Evolutionary conservation across 1,140 invertebrate genomes (phyloP).

Genomic region (Aphelinus atriplicis): DNA sequence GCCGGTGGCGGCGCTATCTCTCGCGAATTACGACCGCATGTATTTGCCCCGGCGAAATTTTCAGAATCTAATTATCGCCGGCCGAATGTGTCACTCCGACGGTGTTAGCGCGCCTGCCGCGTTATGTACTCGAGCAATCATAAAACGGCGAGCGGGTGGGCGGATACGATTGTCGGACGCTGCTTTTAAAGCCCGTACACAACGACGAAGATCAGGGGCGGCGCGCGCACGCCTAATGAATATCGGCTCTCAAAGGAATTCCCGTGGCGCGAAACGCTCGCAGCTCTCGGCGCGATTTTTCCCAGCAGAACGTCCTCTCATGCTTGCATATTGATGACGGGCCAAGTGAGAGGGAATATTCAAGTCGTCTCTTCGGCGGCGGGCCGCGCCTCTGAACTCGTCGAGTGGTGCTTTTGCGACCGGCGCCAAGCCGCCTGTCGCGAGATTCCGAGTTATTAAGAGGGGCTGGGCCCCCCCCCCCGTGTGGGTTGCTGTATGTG

Average conservation of each 20-base stretch:
- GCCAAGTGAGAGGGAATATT: constrained; percentile 25
- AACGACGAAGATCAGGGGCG: constrained; percentile 37
- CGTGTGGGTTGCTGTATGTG: too few relatives aligned
- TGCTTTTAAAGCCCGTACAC: constrained; percentile 35
- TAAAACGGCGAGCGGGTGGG: constrained; percentile 26
- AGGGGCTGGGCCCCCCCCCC: neutral
- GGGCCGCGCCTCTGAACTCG: neutral
- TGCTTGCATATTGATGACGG: neutral
- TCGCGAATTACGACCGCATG: neutral
- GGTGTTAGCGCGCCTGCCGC: neutral
- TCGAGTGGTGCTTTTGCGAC: constrained; percentile 24
- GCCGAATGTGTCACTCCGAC: neutral
- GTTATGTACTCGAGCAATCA: constrained; percentile 38
- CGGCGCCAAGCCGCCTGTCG: neutral
- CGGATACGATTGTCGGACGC: neutral
- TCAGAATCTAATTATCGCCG: constrained; percentile 24
- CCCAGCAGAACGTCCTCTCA: neutral
- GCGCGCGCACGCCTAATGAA: constrained; percentile 46
- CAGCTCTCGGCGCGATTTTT: neutral
- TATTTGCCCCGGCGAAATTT: constrained; percentile 23
- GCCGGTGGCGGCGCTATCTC: neutral
- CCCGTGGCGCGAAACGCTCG: neutral
- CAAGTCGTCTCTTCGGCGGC: constrained; percentile 8
- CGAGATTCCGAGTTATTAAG: constrained; percentile 30
- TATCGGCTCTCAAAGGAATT: constrained; percentile 48